Conservation (phyloP, 35 echinoderm and acorn worm genomes). For the Diadema setosum region DNA sequence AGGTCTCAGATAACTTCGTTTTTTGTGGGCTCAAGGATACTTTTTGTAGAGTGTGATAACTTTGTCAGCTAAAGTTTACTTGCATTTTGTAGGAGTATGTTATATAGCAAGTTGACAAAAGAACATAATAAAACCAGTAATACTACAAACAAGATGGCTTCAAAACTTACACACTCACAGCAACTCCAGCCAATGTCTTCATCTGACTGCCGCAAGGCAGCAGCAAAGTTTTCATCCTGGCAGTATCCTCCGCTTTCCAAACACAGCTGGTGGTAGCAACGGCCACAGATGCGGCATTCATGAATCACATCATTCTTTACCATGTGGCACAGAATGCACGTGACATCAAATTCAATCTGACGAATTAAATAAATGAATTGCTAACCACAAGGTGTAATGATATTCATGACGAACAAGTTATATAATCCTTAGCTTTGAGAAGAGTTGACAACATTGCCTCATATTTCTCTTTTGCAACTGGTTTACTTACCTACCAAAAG, state of each 20-base stretch:
- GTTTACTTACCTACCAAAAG: no score
- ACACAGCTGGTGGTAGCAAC: slow-evolving; percentile 31
- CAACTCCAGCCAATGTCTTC: slow-evolving; percentile 65
- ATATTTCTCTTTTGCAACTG: no score
- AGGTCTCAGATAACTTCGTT: no score
- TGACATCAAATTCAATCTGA: background rate
- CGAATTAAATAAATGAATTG: background rate
- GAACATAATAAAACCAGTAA: no score
- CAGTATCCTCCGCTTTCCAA: slow-evolving; percentile 9
- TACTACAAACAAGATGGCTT: no score
- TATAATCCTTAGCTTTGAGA: background rate
- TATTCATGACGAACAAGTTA: background rate
- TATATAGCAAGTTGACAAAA: no score
- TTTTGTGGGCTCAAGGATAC: no score
- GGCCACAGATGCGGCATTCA: slow-evolving; percentile 60
- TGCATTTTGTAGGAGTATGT: no score
- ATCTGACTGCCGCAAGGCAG: slow-evolving; percentile 5
- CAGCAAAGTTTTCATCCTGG: background rate
- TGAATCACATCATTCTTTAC: slow-evolving; percentile 16
- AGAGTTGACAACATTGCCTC: no score
- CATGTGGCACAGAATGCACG: slow-evolving; percentile 41
- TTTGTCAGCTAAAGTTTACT: no score
- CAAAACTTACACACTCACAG: slow-evolving; percentile 75
- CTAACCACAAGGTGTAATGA: background rate
- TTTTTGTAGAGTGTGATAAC: no score